Conservation (phyloP, 1,140 invertebrate genomes). For the Ostrea edulis region DNA sequence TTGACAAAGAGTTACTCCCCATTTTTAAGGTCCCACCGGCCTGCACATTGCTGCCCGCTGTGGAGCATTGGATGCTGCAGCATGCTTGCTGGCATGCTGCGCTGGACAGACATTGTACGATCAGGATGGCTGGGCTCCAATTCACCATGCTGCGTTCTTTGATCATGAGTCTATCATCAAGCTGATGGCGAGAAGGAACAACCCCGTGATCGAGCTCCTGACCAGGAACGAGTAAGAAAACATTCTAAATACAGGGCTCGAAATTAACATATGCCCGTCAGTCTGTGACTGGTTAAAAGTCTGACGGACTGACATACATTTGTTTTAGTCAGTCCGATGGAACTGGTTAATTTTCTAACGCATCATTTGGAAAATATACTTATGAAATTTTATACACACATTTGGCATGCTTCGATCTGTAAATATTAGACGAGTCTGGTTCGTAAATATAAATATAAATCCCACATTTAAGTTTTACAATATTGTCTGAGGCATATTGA, state of each 20-base stretch:
- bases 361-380: too few relatives aligned
- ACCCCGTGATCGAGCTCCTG: conserved; percentile 73
- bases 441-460: too few relatives aligned
- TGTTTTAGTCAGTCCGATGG: too few relatives aligned
- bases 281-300: too few relatives aligned
- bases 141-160: conserved; percentile 79
- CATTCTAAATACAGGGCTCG: background rate
- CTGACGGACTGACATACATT: too few relatives aligned
- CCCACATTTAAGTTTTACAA: too few relatives aligned
- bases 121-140: conserved; percentile 78
- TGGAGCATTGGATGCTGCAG: conserved; percentile 75
- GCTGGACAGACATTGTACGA: conserved; percentile 75
- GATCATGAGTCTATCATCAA: conserved; percentile 75
- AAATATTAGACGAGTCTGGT: too few relatives aligned
- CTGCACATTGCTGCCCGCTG: conserved; percentile 77
- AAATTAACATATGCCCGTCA: too few relatives aligned
- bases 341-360: too few relatives aligned
- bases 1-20: background rate
- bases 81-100: conserved; percentile 76
- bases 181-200: conserved; percentile 74
- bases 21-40: conserved; percentile 74
- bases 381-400: too few relatives aligned
- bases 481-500: too few relatives aligned
- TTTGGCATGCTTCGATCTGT: too few relatives aligned
- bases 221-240: conserved; percentile 76